Percentiles rank a stretch among this genome's conserved stretches.
phyloP scores from a whole-genome alignment of 2,797 vertebrate species.

The Craterocephalus amniculus region DNA sequence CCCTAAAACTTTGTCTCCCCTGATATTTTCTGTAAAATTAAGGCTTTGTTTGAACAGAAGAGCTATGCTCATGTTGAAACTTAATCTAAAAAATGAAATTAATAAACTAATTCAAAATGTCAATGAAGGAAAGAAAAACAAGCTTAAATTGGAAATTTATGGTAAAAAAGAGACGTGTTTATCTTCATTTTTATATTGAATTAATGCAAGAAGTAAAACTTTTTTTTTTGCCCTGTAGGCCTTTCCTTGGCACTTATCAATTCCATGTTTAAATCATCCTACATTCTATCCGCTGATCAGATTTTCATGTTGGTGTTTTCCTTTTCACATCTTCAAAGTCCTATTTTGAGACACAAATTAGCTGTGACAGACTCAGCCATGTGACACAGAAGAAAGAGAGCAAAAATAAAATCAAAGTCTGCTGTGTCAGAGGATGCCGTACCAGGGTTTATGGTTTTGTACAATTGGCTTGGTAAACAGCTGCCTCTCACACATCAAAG shows the following conservation, averaged over 20 bases:
- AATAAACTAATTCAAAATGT: not conserved
- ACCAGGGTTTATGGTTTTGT: conserved; percentile 60
- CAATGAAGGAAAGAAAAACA: not conserved
- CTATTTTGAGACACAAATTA: conserved; percentile 55
- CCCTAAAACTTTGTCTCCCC: conserved; percentile 44
- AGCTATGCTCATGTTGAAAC: not conserved
- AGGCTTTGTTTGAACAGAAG: conserved; percentile 11
- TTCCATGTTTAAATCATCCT: conserved; percentile 38
- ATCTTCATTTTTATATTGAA: not conserved
- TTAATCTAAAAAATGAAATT: not conserved
- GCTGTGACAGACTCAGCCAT: conserved; percentile 54
- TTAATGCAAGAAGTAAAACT: not conserved
- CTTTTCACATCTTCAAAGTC: conserved; percentile 55
- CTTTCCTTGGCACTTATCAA: conserved; percentile 25
- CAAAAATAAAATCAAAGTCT: conserved; percentile 67
- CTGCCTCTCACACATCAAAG: conserved; percentile 69
- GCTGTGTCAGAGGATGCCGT: conserved; percentile 48
- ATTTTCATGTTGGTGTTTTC: conserved; percentile 35
- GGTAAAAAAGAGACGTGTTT: not conserved
- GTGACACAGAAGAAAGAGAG: conserved; percentile 46
- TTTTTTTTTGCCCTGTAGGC: not conserved
- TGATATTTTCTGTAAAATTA: conserved; percentile 34
- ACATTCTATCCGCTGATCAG: conserved; percentile 26
- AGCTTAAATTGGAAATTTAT: not conserved
- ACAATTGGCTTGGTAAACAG: conserved; percentile 68